These are phyloP conservation scores for Drosophila robusta DNA, from an alignment of 2,888 invertebrate species.

Conservation along the genomic window DNA sequence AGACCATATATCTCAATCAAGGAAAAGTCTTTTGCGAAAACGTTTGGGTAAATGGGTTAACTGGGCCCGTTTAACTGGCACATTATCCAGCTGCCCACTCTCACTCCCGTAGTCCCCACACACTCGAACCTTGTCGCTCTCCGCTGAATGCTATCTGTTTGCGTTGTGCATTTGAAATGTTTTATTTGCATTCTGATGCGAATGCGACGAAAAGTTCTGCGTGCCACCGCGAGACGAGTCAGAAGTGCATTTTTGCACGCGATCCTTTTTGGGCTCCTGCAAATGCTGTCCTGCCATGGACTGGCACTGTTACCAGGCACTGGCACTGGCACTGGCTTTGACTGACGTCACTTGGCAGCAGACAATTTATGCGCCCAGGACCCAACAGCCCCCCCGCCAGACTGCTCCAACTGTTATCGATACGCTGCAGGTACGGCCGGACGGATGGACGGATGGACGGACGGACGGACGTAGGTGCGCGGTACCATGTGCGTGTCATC, in stretches of 20 bases:
- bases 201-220: slow-evolving; percentile 78
- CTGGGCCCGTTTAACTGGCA: background rate
- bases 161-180: slow-evolving; percentile 72
- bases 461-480: slow-evolving; percentile 12
- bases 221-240: slow-evolving; percentile 49
- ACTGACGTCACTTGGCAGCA: slow-evolving; percentile 70
- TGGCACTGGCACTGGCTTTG: slow-evolving; percentile 39
- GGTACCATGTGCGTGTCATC: slow-evolving; percentile 83
- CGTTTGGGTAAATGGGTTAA: slow-evolving; percentile 3
- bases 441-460: background rate
- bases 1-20: too few relatives aligned
- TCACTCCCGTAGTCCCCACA: background rate
- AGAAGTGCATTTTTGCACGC: slow-evolving; percentile 83
- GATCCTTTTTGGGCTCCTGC: slow-evolving; percentile 64
- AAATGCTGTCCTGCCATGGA: slow-evolving; percentile 34
- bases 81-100: slow-evolving; percentile 10
- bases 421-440: slow-evolving; percentile 27
- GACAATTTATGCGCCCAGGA: slow-evolving; percentile 70
- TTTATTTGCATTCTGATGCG: slow-evolving; percentile 81
- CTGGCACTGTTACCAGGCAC: slow-evolving; percentile 19
- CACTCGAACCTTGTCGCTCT: too few relatives aligned
- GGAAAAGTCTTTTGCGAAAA: too few relatives aligned
- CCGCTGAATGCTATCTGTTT: slow-evolving; percentile 36
- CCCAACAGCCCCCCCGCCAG: slow-evolving; percentile 36
- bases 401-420: slow-evolving; percentile 63